Conservation (phyloP, 1,140 invertebrate species). For the Drosophila serrata region DNA sequence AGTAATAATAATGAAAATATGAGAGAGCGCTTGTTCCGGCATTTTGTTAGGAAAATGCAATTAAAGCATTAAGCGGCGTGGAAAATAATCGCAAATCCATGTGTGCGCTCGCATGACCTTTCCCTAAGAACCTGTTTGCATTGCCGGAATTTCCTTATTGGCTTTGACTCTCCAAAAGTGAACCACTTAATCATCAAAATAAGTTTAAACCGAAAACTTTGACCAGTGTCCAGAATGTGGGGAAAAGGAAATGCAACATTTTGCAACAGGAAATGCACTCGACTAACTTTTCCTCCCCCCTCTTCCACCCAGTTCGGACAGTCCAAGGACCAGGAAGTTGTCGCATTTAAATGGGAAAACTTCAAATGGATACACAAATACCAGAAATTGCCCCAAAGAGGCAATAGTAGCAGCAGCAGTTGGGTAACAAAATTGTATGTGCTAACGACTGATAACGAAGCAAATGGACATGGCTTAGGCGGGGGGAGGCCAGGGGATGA, state of each 20-base stretch:
- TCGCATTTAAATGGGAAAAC: slow-evolving; percentile 72
- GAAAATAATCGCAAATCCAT: slow-evolving; percentile 44
- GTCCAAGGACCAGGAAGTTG: slow-evolving; percentile 56
- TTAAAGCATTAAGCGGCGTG: slow-evolving; percentile 60
- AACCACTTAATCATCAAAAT: slow-evolving; percentile 64
- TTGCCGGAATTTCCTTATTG: slow-evolving; percentile 46
- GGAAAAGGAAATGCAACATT: slow-evolving; percentile 71
- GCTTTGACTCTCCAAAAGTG: slow-evolving; percentile 41
- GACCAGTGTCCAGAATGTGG: slow-evolving; percentile 19
- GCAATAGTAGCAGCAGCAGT: slow-evolving; percentile 1
- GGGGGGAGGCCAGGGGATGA: no score
- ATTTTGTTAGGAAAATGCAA: slow-evolving; percentile 52
- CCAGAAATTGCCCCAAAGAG: slow-evolving; percentile 22
- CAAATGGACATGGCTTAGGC: slow-evolving; percentile 47
- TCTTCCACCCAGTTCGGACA: no score
- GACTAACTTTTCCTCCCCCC: slow-evolving; percentile 51
- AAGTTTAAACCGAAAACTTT: slow-evolving; percentile 53
- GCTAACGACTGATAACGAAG: slow-evolving; percentile 52
- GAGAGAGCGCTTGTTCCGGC: slow-evolving; percentile 24
- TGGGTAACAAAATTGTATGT: slow-evolving; percentile 22
- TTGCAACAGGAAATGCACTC: slow-evolving; percentile 67
- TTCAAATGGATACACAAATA: slow-evolving; percentile 57
- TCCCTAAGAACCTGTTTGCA: slow-evolving; percentile 17
- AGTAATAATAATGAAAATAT: slow-evolving; percentile 64
- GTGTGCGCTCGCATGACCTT: neutral